Conservation (phyloP, 2,888 invertebrate species). For the Cybosia mesomella region DNA sequence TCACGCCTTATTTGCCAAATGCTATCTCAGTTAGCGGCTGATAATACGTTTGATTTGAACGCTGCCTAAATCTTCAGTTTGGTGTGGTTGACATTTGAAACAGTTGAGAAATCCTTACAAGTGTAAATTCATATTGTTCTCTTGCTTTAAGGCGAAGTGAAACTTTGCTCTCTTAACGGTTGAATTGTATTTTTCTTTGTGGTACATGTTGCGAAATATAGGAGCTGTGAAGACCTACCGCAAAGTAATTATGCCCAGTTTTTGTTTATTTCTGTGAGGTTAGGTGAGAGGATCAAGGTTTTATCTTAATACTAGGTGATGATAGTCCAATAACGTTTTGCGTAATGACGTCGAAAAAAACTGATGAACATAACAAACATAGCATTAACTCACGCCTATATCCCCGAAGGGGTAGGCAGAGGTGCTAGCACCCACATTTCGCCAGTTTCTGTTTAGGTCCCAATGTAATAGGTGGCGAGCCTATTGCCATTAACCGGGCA, state of each 20-base stretch:
- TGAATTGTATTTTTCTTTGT: background rate
- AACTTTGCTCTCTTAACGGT: background rate
- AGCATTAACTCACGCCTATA: too few species aligned
- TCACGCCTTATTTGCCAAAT: too few species aligned
- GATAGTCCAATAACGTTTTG: too few species aligned
- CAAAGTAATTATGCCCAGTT: background rate
- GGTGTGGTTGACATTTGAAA: background rate
- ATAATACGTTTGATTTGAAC: background rate
- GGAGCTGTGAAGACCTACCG: background rate
- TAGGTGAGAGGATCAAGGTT: background rate
- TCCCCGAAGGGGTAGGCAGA: too few species aligned
- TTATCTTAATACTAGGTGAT: too few species aligned
- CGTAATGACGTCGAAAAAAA: too few species aligned
- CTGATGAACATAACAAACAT: too few species aligned
- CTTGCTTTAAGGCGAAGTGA: background rate
- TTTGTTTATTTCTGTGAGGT: background rate
- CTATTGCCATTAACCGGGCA: too few species aligned
- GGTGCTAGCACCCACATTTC: too few species aligned
- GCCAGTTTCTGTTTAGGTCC: too few species aligned
- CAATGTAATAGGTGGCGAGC: too few species aligned
- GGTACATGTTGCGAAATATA: background rate
- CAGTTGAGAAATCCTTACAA: slow-evolving; percentile 13
- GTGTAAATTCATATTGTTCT: slow-evolving; percentile 14
- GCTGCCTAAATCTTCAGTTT: background rate
- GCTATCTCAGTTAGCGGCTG: background rate